phyloP scores from a whole-genome alignment of 2,797 vertebrate species.

The Xenops minutus region DNA sequence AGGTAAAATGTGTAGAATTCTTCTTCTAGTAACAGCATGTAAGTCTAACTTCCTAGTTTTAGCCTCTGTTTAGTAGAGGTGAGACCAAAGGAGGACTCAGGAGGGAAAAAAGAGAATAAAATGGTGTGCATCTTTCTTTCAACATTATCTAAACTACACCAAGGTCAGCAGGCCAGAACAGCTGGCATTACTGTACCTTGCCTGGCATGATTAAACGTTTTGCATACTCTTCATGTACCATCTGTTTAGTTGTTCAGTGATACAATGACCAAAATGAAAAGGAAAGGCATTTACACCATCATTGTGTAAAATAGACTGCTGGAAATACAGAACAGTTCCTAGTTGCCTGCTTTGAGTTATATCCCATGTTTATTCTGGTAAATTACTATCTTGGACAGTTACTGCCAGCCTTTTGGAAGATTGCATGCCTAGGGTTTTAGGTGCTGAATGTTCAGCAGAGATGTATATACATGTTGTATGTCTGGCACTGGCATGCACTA shows the following conservation, averaged over 20 bases:
- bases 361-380: not conserved
- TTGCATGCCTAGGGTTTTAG: not conserved
- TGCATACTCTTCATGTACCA: not conserved
- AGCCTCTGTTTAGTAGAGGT: not conserved
- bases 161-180: conserved; percentile 53
- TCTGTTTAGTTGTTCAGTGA: conserved; percentile 30
- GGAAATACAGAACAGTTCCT: not conserved
- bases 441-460: not conserved
- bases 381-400: not conserved
- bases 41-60: not conserved
- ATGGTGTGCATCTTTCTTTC: not conserved
- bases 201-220: conserved; percentile 13
- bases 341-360: not conserved
- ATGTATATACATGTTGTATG: accelerated
- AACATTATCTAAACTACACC: not conserved
- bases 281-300: not conserved
- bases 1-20: not conserved
- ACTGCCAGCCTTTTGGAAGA: not conserved
- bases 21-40: not conserved
- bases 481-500: not conserved
- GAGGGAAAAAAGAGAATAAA: not conserved
- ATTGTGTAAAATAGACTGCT: not conserved
- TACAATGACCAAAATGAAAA: not conserved
- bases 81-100: not conserved
- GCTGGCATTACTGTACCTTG: conserved; percentile 15